phyloP scores from a whole-genome alignment of 1,140 invertebrate genomes.

The Brachionus sp. region DNA sequence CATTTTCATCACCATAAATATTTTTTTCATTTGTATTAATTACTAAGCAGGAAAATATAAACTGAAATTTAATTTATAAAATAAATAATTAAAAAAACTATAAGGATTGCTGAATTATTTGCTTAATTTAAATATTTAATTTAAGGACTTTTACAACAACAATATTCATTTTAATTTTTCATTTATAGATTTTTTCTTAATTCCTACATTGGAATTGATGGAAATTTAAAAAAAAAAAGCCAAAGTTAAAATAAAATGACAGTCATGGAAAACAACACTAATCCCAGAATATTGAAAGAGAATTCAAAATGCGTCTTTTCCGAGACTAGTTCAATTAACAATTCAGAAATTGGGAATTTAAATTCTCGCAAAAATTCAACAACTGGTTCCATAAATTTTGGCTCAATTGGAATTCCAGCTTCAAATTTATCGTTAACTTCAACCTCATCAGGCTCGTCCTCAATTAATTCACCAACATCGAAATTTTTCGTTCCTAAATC shows the following conservation, averaged over 20 bases:
- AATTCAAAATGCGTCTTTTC: background rate
- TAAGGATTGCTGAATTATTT: background rate
- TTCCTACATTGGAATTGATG: background rate
- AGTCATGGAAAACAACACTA: slow-evolving; percentile 8
- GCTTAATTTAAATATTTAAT: background rate
- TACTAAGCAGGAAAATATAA: background rate
- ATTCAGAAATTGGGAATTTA: background rate
- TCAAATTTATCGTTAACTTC: slow-evolving; percentile 12
- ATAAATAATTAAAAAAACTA: background rate
- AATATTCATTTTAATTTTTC: background rate
- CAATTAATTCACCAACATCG: slow-evolving; percentile 12
- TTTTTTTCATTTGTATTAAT: background rate
- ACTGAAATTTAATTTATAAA: background rate
- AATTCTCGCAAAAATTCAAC: background rate
- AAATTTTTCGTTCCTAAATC: background rate
- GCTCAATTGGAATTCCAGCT: slow-evolving; percentile 13
- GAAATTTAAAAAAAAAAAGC: background rate
- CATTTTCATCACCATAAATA: background rate
- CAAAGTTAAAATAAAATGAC: background rate
- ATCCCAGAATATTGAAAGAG: background rate
- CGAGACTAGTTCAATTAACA: background rate
- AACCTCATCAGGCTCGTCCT: slow-evolving; percentile 19
- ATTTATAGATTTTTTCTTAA: background rate
- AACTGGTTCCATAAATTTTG: slow-evolving; percentile 15
- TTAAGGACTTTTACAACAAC: background rate